Conservation (phyloP, 2,113 vertebrate species). For the Isurus oxyrinchus region DNA sequence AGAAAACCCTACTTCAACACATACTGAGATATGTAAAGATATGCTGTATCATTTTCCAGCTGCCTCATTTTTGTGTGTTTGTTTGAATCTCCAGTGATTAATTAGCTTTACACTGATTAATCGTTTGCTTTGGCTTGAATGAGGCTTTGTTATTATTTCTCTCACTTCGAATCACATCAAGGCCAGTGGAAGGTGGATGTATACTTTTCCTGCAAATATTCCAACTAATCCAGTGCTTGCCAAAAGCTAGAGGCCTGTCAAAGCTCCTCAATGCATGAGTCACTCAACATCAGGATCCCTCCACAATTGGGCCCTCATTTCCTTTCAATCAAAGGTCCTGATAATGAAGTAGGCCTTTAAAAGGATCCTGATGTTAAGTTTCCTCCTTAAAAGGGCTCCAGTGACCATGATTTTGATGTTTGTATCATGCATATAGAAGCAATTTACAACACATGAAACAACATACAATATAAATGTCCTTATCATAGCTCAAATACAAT, state of each 20-base stretch:
- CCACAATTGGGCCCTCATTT: neutral
- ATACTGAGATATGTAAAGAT: neutral
- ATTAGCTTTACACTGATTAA: neutral
- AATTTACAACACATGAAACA: neutral
- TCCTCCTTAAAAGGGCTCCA: neutral
- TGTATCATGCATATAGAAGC: neutral
- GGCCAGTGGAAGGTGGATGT: neutral
- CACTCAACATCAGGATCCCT: neutral
- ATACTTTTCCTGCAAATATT: neutral
- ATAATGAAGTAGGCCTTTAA: neutral
- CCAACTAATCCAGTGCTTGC: neutral
- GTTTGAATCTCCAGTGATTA: neutral
- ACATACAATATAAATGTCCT: neutral
- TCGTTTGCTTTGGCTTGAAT: neutral
- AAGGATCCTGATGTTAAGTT: neutral
- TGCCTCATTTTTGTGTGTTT: neutral
- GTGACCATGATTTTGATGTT: neutral
- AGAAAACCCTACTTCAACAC: neutral
- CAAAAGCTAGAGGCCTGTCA: neutral
- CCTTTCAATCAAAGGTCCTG: neutral
- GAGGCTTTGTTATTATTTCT: neutral
- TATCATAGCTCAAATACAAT: neutral
- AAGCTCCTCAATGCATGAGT: neutral
- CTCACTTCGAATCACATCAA: neutral
- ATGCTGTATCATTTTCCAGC: neutral